Evolutionary conservation across 2,797 vertebrate species (phyloP), one percentile per base, ranked within the genome.

Genomic region (Enteromius trimaculatus): DNA sequence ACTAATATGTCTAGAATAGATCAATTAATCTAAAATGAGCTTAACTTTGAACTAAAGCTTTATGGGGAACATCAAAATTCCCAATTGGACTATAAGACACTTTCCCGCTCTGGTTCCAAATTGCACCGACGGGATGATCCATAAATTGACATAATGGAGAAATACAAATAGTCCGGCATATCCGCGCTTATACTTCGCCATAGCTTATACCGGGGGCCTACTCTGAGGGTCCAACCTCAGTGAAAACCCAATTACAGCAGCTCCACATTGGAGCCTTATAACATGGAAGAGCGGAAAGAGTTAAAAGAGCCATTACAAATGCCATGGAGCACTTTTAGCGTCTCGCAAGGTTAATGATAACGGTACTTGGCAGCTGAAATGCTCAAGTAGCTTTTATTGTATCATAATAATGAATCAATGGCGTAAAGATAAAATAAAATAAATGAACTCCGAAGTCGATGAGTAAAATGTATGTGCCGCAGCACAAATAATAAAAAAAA

Each of bases 361-460:
- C 92, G 93, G 93, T 92, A 92, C 92, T 91, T 91, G 90, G 92
- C 92, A 92, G 92, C 93, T 92, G 93, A 94, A 95, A 95, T 94
- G 95, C 95, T 95, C 94, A 95, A 95, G 94, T 95, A 95, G 94
- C 93, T 95, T 95, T 95, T 95, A 95, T 95, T 93, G 94, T 95
- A 95, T 95, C 95, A 95, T 95, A 95, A 95, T 95, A 95, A 95
- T 95, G 94, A 95, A 95, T 95, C 94, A 95, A 88, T 88, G 89
- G 90, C 84, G 80, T 86, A 90, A 94, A 95, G 94, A 95, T 95
- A 94, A 95, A 95, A 95, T 95, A 94, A 95, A 95, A 95, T 93
- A 95, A 95, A 95, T 95, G 94, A 95, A 95, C 93, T 95, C 91
- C 90, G 93, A 95, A 92, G 93, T 90, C 87, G 92, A 91, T 91